Evolutionary conservation across 2,113 vertebrate genomes (phyloP).

Genomic region (Rana temporaria): DNA sequence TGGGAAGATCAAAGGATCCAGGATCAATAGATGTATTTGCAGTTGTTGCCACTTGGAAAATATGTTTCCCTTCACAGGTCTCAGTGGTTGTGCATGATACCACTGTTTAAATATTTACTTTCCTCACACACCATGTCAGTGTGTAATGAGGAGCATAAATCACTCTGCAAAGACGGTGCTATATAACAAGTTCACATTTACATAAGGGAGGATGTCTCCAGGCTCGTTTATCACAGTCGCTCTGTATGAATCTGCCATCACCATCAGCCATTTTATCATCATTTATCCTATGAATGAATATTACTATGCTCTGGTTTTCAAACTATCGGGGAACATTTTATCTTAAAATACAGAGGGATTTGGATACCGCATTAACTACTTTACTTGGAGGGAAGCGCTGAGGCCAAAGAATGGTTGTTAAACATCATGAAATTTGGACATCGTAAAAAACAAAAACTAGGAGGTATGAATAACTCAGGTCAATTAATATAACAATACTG

Average conservation of each 20-base stretch:
- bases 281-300: neutral
- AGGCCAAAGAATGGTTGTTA: too few species aligned
- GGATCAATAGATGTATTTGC: neutral
- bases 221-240: slow-evolving; percentile 13
- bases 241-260: neutral
- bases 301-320: neutral
- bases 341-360: too few species aligned
- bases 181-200: neutral
- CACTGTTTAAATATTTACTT: slow-evolving; percentile 7
- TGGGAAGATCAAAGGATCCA: neutral
- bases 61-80: neutral
- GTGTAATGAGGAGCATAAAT: slow-evolving; percentile 11
- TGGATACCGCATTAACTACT: too few species aligned
- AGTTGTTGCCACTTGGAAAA: slow-evolving; percentile 4
- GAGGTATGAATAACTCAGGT: too few species aligned
- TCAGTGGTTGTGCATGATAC: neutral
- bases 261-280: neutral
- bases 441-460: too few species aligned
- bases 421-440: too few species aligned
- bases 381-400: too few species aligned
- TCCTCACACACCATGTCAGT: neutral
- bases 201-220: neutral
- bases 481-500: too few species aligned
- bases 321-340: neutral
- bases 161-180: neutral